A percentile compares a stretch with the other conserved stretches of the same genome.
These are phyloP conservation scores for Struthidea cinerea DNA, from an alignment of 2,113 vertebrate species.

Conservation along the genomic window DNA sequence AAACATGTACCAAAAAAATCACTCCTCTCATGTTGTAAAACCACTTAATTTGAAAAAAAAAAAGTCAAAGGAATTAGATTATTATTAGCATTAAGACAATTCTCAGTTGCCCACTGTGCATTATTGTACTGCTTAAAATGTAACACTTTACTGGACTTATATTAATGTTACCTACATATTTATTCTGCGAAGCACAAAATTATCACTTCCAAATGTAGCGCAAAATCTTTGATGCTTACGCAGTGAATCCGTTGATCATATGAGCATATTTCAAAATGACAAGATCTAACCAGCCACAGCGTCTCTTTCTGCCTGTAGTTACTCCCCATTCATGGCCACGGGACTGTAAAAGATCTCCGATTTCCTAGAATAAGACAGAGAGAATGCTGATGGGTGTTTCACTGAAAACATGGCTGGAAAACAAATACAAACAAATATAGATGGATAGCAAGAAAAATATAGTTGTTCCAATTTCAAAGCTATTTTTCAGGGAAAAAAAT, in stretches of 20 bases:
- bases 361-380: slow-evolving; percentile 68
- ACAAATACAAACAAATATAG: neutral
- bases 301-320: slow-evolving; percentile 93
- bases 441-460: accelerated
- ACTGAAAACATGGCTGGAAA: neutral
- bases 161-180: slow-evolving; percentile 71
- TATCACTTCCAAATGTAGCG: slow-evolving; percentile 64
- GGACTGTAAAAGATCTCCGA: slow-evolving; percentile 90
- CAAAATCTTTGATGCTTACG: slow-evolving; percentile 81
- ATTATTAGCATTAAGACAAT: neutral
- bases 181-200: slow-evolving; percentile 64
- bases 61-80: neutral
- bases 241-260: slow-evolving; percentile 98
- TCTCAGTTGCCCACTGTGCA: neutral
- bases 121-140: slow-evolving; percentile 33
- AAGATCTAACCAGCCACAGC: slow-evolving; percentile 96
- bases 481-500: neutral
- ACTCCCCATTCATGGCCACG: slow-evolving; percentile 95
- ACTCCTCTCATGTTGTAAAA: neutral
- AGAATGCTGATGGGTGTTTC: neutral
- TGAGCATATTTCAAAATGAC: slow-evolving; percentile 93
- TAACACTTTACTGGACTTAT: slow-evolving; percentile 54
- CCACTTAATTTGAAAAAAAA: neutral
- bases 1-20: neutral
- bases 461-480: neutral